Percentiles rank a stretch among this genome's conserved stretches.
Conservation (phyloP, 2,797 vertebrate genomes). For the Muraenolepis orangiensis region DNA sequence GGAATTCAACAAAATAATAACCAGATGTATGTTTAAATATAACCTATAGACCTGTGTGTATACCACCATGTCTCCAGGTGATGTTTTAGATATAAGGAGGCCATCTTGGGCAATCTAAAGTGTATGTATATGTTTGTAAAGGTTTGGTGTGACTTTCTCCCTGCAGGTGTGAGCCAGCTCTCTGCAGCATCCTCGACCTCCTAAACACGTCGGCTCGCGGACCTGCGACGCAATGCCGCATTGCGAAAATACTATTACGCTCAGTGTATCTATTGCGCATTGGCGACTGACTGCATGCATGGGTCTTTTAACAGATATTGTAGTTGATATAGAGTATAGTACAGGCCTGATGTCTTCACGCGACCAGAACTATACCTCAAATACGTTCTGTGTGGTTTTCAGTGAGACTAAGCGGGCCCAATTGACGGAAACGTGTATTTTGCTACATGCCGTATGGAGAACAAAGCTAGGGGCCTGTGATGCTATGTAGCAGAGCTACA, state of each 20-base stretch:
- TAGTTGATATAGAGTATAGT: not conserved
- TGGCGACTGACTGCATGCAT: not conserved
- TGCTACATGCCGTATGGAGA: not conserved
- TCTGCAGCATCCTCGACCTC: not conserved
- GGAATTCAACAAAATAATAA: not conserved
- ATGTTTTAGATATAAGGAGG: not conserved
- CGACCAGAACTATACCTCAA: slow-evolving; percentile 6
- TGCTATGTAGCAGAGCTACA: no score
- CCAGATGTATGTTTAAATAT: not conserved
- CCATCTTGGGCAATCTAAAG: not conserved
- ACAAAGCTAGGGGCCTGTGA: not conserved
- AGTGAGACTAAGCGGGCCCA: not conserved
- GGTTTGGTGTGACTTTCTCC: not conserved
- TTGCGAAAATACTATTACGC: slow-evolving; percentile 62
- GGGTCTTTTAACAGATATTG: not conserved
- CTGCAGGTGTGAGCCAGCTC: not conserved
- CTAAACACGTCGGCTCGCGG: slow-evolving; percentile 28
- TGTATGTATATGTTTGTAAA: not conserved
- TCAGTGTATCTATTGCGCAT: slow-evolving; percentile 19
- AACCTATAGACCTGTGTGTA: not conserved
- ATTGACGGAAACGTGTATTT: not conserved
- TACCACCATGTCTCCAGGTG: not conserved
- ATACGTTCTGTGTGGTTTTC: not conserved
- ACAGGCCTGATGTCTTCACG: not conserved
- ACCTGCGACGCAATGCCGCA: slow-evolving; percentile 61